phyloP scores from a whole-genome alignment of 2,797 vertebrate species.

The Scolopax rusticola region DNA sequence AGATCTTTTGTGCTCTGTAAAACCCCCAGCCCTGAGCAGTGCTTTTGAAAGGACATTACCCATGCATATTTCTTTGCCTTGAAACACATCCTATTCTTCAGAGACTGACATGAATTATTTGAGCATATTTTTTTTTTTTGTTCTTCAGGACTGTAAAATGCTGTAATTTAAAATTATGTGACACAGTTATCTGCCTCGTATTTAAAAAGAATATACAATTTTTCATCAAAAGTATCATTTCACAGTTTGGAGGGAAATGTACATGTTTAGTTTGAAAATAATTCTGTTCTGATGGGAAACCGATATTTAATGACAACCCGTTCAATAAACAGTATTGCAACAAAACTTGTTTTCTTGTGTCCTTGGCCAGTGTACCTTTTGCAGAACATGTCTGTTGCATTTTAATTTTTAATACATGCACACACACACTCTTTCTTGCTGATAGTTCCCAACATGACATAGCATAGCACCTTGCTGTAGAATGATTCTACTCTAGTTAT shows the following conservation, averaged over 20 bases:
- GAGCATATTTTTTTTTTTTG: neutral
- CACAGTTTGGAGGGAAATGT: neutral
- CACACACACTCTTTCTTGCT: neutral
- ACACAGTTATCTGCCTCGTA: neutral
- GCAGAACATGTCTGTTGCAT: neutral
- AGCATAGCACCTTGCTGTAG: neutral
- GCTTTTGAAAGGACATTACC: neutral
- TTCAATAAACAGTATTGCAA: neutral
- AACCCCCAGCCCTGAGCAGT: accelerated
- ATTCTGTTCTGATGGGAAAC: neutral
- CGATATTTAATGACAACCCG: neutral
- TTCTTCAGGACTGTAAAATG: neutral
- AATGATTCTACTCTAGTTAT: neutral
- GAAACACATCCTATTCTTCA: neutral
- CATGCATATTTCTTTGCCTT: neutral
- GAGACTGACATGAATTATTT: accelerated
- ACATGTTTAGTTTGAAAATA: neutral
- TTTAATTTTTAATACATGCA: neutral
- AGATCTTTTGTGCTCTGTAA: neutral
- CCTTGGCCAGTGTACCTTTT: neutral
- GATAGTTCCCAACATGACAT: neutral
- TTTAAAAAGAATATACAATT: neutral
- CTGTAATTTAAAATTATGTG: neutral
- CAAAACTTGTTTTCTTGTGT: neutral
- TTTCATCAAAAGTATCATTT: neutral